Evolutionary conservation across 92 coral and sea anemone species (phyloP), one percentile per base, ranked within the genome.

Genomic region (Phenganax stokvisi): DNA sequence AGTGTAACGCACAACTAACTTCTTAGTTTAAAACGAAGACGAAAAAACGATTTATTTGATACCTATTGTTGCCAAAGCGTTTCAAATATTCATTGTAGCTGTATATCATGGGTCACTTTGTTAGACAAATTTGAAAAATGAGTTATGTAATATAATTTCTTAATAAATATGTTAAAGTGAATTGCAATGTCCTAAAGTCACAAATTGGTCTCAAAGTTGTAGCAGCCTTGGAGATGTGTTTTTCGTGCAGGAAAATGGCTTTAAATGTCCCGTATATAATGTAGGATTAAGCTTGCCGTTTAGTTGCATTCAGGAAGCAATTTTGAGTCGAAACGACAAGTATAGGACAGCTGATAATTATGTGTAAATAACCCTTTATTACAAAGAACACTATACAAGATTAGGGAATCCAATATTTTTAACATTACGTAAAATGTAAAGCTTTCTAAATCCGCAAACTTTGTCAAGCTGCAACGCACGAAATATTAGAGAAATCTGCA

Each of bases 301-400:
- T 73, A 6, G 57, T 9, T 11, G 30, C 25, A 30, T 56, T 54
- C 64, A 55, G 62, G 63, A 56, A 58, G 25, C 64, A 75, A 54
- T 75, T 75, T 54, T 16, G 37, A 25, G 30, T n/a, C 57, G n/a
- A 75, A 75, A 54, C 73, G 52, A 57, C 61, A 56, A 75, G 53
- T 28, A 58, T 54, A 59, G 9, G 56, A 37, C 81, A 76, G 70
- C 81, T 76, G 81, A 31, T 76, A 57, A 76, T 76, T 76, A 76
- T 76, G 55, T 76, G 81, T 76, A 31, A 76, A 76, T 76, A 76
- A 76, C 69, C 70, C 66, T 64, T 60, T 6, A 76, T 59, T 59
- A 76, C 81, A 76, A 76, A 75, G 80, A 54, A 54, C 5, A 28
- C 79, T 51, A 17, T 12, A 57, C 56, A n/a, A 37, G 73, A 57